Evolutionary conservation across 2,797 vertebrate species (phyloP), one percentile per base, ranked within the genome.

Genomic region (Podarcis lilfordi): DNA sequence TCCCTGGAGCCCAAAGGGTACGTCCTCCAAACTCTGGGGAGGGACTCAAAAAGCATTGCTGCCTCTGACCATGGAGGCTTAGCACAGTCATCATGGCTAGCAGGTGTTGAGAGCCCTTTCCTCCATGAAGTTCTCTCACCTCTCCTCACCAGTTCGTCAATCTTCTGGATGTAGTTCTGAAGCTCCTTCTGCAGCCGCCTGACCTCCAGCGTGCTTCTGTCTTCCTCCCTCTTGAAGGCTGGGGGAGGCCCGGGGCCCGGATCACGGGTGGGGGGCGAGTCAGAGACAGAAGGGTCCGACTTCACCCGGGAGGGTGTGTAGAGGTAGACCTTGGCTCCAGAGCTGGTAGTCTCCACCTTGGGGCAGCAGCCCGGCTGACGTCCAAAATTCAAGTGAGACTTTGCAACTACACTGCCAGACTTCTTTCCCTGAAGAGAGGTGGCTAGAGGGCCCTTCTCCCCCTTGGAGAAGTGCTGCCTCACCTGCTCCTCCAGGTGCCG

Each of bases 121-220:
- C 3, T 55, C 50, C 50, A 55, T 55, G 13, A 55, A 15, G 79
- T 40, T 72, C 84, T 80, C 93, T 96, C 95, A 99, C 98, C 98
- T 98, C 95, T 98, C 88, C 96, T 97, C 45, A 96, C 94, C 27
- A 98, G 95, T 64, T 97, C 97, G 91, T 99, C 98, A 25, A 99
- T 98, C 96, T 97, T 98, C 92, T 96, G 97, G 89, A 99, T 96
- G 90, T 97, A 99, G 37, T 88, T 95, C 86, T 96, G 97, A 90
- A 99, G 92, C 92, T 98, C 98, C 92, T 96, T 97, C 86, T 98
- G 98, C 86, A 99, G 96, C 74, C 96, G 97, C 78, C 32, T 92
- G 72, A 99, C 97, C 92, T 99, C 98, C 11, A 93, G 95, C 69
- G 95, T 94, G 91, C 97, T 97, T 64, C 96, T 96, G 74, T 95